Evolutionary conservation across 2,797 vertebrate genomes (phyloP).

Genomic region (Simalia tracyae): DNA sequence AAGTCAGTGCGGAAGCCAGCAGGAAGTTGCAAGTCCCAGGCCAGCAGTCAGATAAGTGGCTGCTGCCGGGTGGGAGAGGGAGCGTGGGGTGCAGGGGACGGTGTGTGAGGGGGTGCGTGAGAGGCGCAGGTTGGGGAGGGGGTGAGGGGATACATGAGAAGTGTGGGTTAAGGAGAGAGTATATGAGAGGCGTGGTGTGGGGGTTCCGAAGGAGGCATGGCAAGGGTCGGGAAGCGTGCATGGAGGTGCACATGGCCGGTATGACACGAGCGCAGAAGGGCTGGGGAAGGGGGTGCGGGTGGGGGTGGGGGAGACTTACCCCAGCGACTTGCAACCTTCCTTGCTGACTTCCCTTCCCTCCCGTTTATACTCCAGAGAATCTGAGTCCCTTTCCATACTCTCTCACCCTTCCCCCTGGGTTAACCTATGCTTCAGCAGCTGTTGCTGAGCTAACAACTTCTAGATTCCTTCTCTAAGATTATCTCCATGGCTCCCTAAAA

Average conservation of each 20-base stretch:
- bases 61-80: not conserved
- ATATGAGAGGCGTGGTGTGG: no score
- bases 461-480: not conserved
- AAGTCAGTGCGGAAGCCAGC: not conserved
- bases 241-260: not conserved
- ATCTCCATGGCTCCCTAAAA: not conserved
- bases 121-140: not conserved
- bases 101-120: not conserved
- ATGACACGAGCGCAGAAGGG: not conserved
- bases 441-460: not conserved
- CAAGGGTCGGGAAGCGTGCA: not conserved
- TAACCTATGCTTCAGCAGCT: not conserved
- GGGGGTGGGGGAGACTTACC: not conserved
- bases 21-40: not conserved
- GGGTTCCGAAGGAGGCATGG: not conserved
- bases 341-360: not conserved
- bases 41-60: not conserved
- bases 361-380: not conserved
- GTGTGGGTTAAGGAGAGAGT: no score
- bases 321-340: not conserved
- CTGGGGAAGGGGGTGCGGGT: no score
- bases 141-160: no score
- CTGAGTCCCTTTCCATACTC: not conserved
- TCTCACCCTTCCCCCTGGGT: not conserved
- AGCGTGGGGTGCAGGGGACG: not conserved